Evolutionary conservation across 1,140 invertebrate species (phyloP).

Genomic region (Venustaconcha ellipsiformis): DNA sequence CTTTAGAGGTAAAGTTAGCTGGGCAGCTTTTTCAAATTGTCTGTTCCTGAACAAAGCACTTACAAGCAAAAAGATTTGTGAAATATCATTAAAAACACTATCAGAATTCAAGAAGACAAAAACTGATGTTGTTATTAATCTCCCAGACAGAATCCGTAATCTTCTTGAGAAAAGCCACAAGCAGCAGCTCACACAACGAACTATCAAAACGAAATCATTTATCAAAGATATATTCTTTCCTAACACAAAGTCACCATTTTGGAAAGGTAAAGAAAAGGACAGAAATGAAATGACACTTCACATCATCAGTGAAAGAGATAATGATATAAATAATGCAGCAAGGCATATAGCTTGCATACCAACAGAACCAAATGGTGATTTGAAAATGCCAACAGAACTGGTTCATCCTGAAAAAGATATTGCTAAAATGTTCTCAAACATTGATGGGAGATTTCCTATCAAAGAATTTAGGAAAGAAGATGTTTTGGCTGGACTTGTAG

Average conservation of each 20-base stretch:
- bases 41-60: not conserved
- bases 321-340: constrained; percentile 3
- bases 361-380: constrained; percentile 2
- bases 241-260: not conserved
- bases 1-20: not conserved
- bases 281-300: not conserved
- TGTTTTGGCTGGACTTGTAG: constrained; percentile 7
- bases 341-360: constrained; percentile 2
- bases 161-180: not conserved
- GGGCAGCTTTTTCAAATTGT: not conserved
- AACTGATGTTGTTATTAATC: not conserved
- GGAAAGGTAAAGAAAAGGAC: not conserved
- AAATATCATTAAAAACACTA: not conserved
- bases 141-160: not conserved
- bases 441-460: constrained; percentile 11
- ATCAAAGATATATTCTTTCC: constrained; percentile 7
- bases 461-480: constrained; percentile 8
- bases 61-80: not conserved
- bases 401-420: constrained; percentile 6
- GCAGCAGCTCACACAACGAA: not conserved
- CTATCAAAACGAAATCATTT: constrained; percentile 14
- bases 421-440: not conserved
- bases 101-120: not conserved
- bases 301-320: constrained; percentile 1
- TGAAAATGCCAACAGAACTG: constrained; percentile 6